phyloP scores from a whole-genome alignment of 2,888 invertebrate genomes.

The Lasioglossum marginatum region DNA sequence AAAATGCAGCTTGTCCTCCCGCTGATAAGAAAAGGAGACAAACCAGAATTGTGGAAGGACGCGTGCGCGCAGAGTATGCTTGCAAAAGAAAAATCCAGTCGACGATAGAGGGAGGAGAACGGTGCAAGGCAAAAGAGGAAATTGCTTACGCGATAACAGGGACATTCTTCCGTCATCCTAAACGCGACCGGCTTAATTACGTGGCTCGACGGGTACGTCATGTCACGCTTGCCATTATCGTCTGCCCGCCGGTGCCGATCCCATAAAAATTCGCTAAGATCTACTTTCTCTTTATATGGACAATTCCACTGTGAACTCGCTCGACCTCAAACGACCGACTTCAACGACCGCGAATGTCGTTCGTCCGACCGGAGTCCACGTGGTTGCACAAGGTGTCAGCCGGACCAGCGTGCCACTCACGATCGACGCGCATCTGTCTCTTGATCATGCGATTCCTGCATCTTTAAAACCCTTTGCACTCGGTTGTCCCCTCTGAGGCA shows the following conservation, averaged over 20 bases:
- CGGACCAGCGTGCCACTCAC: slow-evolving; percentile 38
- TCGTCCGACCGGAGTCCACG: slow-evolving; percentile 73
- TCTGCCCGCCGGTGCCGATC: slow-evolving; percentile 47
- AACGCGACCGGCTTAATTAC: slow-evolving; percentile 58
- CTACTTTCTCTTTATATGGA: slow-evolving; percentile 74
- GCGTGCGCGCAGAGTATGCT: neutral
- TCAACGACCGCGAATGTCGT: slow-evolving; percentile 80
- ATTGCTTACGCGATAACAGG: slow-evolving; percentile 33
- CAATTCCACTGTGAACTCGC: slow-evolving; percentile 78
- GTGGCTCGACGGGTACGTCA: slow-evolving; percentile 17
- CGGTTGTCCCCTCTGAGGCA: too few species aligned
- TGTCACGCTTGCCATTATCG: slow-evolving; percentile 45
- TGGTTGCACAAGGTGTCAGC: slow-evolving; percentile 68
- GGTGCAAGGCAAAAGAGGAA: slow-evolving; percentile 17
- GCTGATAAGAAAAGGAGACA: slow-evolving; percentile 6
- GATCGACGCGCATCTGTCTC: neutral
- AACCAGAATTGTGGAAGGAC: neutral
- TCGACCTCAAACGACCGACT: slow-evolving; percentile 82
- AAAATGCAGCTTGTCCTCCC: neutral
- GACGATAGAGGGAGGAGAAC: neutral
- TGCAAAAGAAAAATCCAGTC: neutral
- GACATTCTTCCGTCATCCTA: slow-evolving; percentile 54
- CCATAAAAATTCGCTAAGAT: slow-evolving; percentile 63
- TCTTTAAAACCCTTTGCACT: neutral
- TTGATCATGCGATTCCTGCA: neutral